Evolutionary conservation across 2,113 vertebrate genomes (phyloP).

Genomic region (Canis aureus): DNA sequence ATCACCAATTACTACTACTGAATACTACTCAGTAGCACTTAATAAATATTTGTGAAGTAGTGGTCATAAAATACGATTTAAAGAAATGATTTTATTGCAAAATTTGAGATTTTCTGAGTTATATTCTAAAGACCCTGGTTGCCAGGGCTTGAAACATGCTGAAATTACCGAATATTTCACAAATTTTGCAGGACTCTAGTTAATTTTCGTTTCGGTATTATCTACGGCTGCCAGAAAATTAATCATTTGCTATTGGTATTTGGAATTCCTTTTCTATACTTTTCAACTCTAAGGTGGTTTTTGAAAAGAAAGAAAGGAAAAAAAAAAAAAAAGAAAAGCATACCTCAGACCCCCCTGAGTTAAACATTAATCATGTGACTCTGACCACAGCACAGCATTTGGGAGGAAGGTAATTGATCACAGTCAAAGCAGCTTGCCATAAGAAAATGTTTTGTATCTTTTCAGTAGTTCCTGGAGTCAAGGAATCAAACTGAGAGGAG

Average conservation of each 20-base stretch:
- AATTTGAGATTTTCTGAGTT: neutral
- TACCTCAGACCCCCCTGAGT: neutral
- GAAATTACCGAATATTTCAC: constrained; percentile 3
- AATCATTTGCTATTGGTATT: constrained; percentile 12
- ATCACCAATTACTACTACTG: neutral
- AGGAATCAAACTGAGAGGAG: constrained; percentile 71
- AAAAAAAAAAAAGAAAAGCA: neutral
- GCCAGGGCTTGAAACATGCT: neutral
- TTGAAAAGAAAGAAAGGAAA: neutral
- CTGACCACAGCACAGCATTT: neutral
- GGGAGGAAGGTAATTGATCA: constrained; percentile 52
- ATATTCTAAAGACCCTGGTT: neutral
- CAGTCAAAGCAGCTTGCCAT: constrained; percentile 28
- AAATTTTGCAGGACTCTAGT: constrained; percentile 23
- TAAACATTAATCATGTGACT: constrained; percentile 10
- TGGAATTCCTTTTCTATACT: neutral
- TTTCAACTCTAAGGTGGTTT: constrained; percentile 38
- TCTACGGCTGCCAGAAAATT: neutral
- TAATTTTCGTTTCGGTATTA: constrained; percentile 44
- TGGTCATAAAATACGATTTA: neutral
- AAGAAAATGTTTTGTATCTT: constrained; percentile 58
- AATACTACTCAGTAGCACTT: neutral
- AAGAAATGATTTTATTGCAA: neutral
- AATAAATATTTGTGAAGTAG: neutral
- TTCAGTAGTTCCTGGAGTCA: constrained; percentile 56